Conservation (phyloP, 2,888 invertebrate genomes). For the Oligia strigilis region DNA sequence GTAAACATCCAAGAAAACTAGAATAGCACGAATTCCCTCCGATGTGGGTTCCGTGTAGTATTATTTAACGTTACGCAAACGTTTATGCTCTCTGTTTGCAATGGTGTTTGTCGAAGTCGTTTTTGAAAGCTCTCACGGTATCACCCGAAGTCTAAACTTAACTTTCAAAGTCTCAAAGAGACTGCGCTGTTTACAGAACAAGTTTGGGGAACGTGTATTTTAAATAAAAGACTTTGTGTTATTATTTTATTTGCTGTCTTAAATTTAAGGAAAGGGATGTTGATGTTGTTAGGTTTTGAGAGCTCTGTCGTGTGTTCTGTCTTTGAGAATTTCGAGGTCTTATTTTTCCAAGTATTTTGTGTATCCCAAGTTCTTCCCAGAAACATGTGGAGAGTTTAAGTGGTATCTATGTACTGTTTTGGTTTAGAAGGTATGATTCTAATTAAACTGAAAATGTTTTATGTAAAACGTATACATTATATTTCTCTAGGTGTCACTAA, state of each 20-base stretch:
- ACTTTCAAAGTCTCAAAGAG: conserved; percentile 50
- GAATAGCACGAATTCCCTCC: conserved; percentile 16
- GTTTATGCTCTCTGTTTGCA: conserved; percentile 45
- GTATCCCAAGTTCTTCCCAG: neutral
- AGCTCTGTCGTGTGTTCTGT: conserved; percentile 12
- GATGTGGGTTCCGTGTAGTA: conserved; percentile 20
- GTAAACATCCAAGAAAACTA: conserved; percentile 35
- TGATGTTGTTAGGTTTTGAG: conserved; percentile 25
- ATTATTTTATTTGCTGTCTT: conserved; percentile 41
- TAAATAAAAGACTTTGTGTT: conserved; percentile 42
- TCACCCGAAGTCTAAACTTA: conserved; percentile 49
- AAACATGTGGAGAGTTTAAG: neutral
- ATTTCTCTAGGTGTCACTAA: neutral
- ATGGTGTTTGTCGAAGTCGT: conserved; percentile 41
- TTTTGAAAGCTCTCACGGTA: conserved; percentile 51
- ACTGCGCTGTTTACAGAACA: conserved; percentile 38
- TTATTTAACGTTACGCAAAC: conserved; percentile 51
- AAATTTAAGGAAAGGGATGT: conserved; percentile 37
- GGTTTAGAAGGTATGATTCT: neutral
- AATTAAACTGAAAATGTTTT: neutral
- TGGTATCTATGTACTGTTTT: neutral
- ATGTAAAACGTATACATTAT: neutral
- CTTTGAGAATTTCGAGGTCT: conserved; percentile 13
- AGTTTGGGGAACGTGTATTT: conserved; percentile 42
- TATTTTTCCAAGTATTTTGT: neutral